phyloP scores from a whole-genome alignment of 2,797 vertebrate species.

The Halcyon badia region DNA sequence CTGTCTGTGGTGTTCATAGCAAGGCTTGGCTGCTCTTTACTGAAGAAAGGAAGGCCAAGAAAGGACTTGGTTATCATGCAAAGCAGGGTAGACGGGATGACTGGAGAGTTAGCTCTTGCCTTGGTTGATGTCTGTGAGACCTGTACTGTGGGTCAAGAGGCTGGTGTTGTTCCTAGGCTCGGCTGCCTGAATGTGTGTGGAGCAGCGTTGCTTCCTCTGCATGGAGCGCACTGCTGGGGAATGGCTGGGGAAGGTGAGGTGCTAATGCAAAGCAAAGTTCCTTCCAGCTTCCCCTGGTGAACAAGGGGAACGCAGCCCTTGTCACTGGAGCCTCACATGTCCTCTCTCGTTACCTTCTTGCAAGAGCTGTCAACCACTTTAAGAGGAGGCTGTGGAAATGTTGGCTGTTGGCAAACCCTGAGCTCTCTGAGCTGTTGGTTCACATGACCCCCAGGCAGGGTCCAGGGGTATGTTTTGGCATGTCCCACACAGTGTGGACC shows the following conservation, averaged over 20 bases:
- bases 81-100: background rate
- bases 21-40: background rate
- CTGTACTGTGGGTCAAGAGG: background rate
- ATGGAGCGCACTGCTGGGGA: fast-evolving
- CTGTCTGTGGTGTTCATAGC: background rate
- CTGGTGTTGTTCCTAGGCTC: background rate
- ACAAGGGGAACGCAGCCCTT: background rate
- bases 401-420: fast-evolving
- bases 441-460: fast-evolving
- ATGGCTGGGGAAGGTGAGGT: background rate
- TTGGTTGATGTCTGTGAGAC: background rate
- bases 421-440: background rate
- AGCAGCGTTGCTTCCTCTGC: background rate
- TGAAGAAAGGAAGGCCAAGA: background rate
- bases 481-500: background rate
- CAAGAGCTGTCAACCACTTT: background rate
- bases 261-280: background rate
- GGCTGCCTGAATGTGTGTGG: fast-evolving
- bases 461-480: background rate
- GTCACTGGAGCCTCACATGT: background rate
- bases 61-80: background rate
- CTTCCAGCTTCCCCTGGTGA: background rate
- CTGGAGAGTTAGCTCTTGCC: background rate
- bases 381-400: background rate
- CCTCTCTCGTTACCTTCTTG: background rate